phyloP scores from a whole-genome alignment of 2,888 invertebrate species.

The Nomada goodeniana region DNA sequence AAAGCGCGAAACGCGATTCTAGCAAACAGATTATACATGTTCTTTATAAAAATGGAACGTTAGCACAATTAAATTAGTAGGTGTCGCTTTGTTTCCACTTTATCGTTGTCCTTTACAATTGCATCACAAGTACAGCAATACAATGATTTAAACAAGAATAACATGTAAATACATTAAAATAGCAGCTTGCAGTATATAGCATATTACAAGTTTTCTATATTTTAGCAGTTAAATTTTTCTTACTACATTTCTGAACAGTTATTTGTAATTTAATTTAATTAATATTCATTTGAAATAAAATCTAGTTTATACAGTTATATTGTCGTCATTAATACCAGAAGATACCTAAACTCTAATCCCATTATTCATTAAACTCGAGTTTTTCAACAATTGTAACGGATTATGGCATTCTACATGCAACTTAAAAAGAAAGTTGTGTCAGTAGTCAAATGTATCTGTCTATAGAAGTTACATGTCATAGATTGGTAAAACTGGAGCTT shows the following conservation, averaged over 20 bases:
- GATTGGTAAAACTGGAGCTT: no score
- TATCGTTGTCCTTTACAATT: slow-evolving; percentile 39
- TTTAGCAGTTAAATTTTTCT: slow-evolving; percentile 59
- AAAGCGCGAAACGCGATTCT: slow-evolving; percentile 59
- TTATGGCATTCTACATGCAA: slow-evolving; percentile 72
- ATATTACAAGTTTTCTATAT: slow-evolving; percentile 58
- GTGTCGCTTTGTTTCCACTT: slow-evolving; percentile 32
- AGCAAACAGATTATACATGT: slow-evolving; percentile 64
- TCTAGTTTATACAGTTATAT: slow-evolving; percentile 48
- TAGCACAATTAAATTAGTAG: slow-evolving; percentile 51
- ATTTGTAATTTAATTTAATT: slow-evolving; percentile 57
- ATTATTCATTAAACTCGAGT: neutral
- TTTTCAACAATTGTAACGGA: no score
- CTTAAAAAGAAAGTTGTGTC: slow-evolving; percentile 69
- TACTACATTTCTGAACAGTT: slow-evolving; percentile 61
- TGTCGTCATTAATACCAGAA: slow-evolving; percentile 38
- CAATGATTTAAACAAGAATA: slow-evolving; percentile 24
- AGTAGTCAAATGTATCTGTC: slow-evolving; percentile 60
- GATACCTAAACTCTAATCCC: slow-evolving; percentile 20
- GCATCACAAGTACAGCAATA: slow-evolving; percentile 35
- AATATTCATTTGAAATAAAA: slow-evolving; percentile 45
- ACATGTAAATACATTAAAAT: slow-evolving; percentile 64
- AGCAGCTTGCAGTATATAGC: slow-evolving; percentile 48
- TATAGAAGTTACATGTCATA: slow-evolving; percentile 7
- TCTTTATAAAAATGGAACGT: slow-evolving; percentile 45